These are phyloP conservation scores for Agrypnus murinus DNA, from an alignment of 2,888 invertebrate species.

Conservation along the genomic window DNA sequence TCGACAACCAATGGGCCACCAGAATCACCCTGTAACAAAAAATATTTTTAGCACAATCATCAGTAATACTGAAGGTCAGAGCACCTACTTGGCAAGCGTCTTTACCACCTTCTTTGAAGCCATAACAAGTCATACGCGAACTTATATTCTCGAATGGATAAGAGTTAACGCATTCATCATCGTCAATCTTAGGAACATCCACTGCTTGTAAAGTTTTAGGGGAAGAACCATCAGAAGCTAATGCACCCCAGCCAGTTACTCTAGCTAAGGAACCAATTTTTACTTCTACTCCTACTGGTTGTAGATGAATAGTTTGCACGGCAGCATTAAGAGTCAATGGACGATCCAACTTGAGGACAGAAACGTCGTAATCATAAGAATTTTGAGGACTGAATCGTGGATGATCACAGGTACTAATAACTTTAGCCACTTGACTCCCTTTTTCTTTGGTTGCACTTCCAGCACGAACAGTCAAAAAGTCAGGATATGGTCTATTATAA, in stretches of 20 bases:
- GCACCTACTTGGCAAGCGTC: not conserved
- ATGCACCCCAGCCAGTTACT: not conserved
- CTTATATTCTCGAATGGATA: not conserved
- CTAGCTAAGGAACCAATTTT: not conserved
- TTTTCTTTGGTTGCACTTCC: not conserved
- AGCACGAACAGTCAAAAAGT: not conserved
- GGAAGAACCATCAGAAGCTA: not conserved
- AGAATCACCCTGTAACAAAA: slow-evolving; percentile 27
- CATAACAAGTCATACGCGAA: not conserved
- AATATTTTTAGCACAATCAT: no score
- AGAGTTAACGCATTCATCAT: not conserved
- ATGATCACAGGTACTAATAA: not conserved
- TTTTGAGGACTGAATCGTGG: not conserved
- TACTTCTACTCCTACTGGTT: not conserved
- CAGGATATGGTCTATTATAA: no score
- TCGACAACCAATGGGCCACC: slow-evolving; percentile 25
- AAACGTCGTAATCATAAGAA: not conserved
- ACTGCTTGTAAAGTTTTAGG: not conserved
- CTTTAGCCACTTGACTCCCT: not conserved
- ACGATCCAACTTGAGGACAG: not conserved
- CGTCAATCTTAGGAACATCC: not conserved
- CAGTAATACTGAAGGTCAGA: no score
- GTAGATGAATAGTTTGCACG: not conserved
- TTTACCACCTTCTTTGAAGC: not conserved
- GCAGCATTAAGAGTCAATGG: not conserved